Conservation (phyloP, 2,797 vertebrate species). For the Mormyrus proboscirostris region DNA sequence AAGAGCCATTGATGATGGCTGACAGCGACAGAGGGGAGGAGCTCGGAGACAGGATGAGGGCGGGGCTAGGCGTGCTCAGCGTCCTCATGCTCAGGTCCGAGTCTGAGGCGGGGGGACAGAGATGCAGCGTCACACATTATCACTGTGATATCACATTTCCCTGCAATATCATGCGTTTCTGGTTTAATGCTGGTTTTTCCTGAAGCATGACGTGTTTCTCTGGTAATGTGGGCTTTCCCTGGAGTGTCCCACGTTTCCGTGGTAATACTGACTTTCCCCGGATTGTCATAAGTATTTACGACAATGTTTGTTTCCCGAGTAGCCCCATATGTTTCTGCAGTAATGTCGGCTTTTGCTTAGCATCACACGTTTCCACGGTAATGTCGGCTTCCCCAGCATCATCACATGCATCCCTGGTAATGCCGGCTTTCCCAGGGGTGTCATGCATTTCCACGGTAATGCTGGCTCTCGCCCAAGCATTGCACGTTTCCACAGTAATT, state of each 20-base stretch:
- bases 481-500: not conserved
- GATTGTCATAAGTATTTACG: not conserved
- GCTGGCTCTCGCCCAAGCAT: not conserved
- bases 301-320: not conserved
- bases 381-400: too few species aligned
- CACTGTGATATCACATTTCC: not conserved
- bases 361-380: too few species aligned
- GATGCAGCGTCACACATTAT: not conserved
- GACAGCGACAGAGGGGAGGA: slow-evolving; percentile 65
- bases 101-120: slow-evolving; percentile 54
- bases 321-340: not conserved
- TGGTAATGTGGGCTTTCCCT: too few species aligned
- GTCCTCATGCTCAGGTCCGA: slow-evolving; percentile 90
- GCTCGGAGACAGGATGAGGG: slow-evolving; percentile 78
- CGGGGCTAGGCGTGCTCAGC: slow-evolving; percentile 88
- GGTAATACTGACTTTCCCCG: not conserved
- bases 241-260: not conserved
- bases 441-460: not conserved
- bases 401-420: too few species aligned
- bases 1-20: slow-evolving; percentile 78
- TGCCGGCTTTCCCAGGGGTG: too few species aligned
- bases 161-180: not conserved
- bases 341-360: too few species aligned
- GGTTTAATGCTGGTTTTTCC: not conserved
- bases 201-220: not conserved